Evolutionary conservation across 1,140 invertebrate genomes (phyloP), one percentile per base, ranked within the genome.

Genomic region (Drosophila sucinea): DNA sequence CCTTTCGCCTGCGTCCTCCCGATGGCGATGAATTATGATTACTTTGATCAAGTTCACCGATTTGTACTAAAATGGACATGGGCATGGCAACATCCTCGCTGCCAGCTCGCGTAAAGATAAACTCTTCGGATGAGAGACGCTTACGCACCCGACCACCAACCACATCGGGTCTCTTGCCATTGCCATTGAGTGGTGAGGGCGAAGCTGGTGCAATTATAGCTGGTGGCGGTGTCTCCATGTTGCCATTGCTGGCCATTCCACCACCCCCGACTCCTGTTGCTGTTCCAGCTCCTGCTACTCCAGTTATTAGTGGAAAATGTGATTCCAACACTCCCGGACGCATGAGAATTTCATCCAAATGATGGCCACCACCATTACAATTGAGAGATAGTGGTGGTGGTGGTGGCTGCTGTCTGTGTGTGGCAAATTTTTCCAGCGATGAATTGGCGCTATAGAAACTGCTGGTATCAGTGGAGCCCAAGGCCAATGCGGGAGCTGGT

Each of bases 391-490:
- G 8, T 2, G 54, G 10, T 62, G 56, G 4, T 62, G 61, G 35
- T n/a, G 41, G 70, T 3, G 27, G 54, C 27, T 54, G 70, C 7
- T 25, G 51, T 23, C 33, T 76, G 8, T 76, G 85, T 10, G 77
- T 86, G 7, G 70, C 75, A 27, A 90, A 87, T 32, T 78, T 85
- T 11, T 92, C 91, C 56, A 92, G 68, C n/a, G 91, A 92, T 6
- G 91, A 91, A 38, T 75, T 86, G 68, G 91, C 91, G 51, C 91
- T 92, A 60, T 92, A 91, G 65, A 91, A 92, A 23, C 90, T 91
- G 1, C 90, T 91, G 1, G 90, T 92, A 27, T 92, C 91, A 55
- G 76, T 79, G 30, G 90, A 91, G 32, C 84, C 87, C 60, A 63
- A 8, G 2, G 44, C 25, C 11, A 23, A 17, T 30, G 58, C 41